Evolutionary conservation across 2,888 invertebrate genomes (phyloP).

Genomic region (Clostera curtula): DNA sequence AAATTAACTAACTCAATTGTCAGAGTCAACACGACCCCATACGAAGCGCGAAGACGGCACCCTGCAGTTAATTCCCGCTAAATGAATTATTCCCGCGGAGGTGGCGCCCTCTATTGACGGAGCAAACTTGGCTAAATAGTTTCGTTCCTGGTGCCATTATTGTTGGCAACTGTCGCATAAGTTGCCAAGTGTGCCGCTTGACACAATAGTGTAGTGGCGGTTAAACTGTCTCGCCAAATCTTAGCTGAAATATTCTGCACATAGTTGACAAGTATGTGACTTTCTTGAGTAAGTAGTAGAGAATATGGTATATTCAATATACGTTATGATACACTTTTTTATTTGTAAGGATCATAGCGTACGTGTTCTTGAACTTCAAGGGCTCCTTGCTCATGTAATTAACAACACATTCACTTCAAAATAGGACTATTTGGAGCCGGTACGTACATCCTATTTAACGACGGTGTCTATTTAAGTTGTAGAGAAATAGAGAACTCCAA

Average conservation of each 20-base stretch:
- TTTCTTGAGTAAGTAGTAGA: too few species aligned
- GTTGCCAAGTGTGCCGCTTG: constrained; percentile 41
- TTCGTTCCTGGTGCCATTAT: constrained; percentile 67
- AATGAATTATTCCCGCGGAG: constrained; percentile 66
- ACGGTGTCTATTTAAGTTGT: too few species aligned
- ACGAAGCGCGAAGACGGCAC: constrained; percentile 31
- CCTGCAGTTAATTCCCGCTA: constrained; percentile 55
- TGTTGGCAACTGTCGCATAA: constrained; percentile 63
- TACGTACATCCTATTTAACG: too few species aligned
- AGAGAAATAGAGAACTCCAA: too few species aligned
- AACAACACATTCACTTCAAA: too few species aligned
- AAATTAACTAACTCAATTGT: too few species aligned
- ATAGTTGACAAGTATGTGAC: too few species aligned
- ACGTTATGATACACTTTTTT: too few species aligned
- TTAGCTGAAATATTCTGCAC: constrained; percentile 10
- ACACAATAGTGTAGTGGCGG: constrained; percentile 39
- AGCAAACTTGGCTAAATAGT: constrained; percentile 70
- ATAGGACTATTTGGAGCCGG: too few species aligned
- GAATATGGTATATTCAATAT: too few species aligned
- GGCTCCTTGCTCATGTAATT: too few species aligned
- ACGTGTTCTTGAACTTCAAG: not conserved
- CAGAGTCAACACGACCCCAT: constrained; percentile 32
- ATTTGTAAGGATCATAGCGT: too few species aligned
- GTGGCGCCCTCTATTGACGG: constrained; percentile 66
- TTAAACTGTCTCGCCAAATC: constrained; percentile 22